These are phyloP conservation scores for Nothocercus nigrocapillus DNA, from an alignment of 2,113 vertebrate genomes.

Conservation along the genomic window DNA sequence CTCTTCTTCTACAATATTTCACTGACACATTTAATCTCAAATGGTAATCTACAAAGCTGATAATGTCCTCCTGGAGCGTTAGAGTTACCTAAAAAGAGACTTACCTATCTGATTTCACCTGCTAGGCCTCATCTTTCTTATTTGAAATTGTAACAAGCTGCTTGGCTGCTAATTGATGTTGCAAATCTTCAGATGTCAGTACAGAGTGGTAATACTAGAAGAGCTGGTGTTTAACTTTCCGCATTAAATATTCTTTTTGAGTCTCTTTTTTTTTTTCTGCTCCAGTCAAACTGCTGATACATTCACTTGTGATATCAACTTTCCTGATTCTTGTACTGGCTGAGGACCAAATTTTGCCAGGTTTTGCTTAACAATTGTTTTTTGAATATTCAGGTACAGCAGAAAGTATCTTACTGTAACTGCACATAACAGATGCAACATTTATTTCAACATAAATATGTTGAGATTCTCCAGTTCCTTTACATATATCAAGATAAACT, in stretches of 20 bases:
- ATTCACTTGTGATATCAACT: neutral
- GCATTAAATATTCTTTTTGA: neutral
- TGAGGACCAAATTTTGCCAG: neutral
- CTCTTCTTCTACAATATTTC: slow-evolving; percentile 54
- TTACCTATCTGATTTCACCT: slow-evolving; percentile 13
- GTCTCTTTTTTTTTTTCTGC: neutral
- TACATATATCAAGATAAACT: neutral
- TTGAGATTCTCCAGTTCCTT: neutral
- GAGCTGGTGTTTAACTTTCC: neutral
- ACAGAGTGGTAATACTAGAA: neutral
- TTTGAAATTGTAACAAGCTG: slow-evolving; percentile 17
- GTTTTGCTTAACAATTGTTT: neutral
- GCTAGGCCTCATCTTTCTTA: neutral
- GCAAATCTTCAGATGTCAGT: neutral
- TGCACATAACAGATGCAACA: neutral
- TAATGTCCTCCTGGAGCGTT: slow-evolving; percentile 11
- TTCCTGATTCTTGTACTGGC: neutral
- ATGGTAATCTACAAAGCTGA: slow-evolving; percentile 45
- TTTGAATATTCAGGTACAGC: neutral
- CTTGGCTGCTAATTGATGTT: slow-evolving; percentile 17
- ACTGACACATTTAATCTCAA: slow-evolving; percentile 51
- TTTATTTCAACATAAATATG: neutral
- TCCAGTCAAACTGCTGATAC: neutral
- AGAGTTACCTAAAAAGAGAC: slow-evolving; percentile 17
- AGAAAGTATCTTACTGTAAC: neutral